Conservation (phyloP, 2,113 vertebrate species). For the Oplegnathus fasciatus region DNA sequence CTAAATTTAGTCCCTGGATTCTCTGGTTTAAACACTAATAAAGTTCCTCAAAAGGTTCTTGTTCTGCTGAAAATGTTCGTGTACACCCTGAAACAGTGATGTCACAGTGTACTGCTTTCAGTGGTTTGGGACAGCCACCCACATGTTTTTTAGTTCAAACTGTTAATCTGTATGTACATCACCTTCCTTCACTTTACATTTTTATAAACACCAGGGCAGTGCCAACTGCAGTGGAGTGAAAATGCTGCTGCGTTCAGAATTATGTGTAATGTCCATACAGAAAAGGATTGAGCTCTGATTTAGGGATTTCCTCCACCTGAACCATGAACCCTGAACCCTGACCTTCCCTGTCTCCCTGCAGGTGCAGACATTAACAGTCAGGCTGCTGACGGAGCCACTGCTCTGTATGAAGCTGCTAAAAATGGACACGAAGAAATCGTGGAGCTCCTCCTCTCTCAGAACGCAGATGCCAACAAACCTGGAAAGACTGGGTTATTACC, state of each 20-base stretch:
- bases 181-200: too few relatives aligned
- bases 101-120: too few relatives aligned
- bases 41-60: background rate
- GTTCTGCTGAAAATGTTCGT: background rate
- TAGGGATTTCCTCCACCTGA: too few relatives aligned
- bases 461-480: constrained; percentile 91
- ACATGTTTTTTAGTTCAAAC: too few relatives aligned
- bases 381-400: constrained; percentile 90
- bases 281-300: too few relatives aligned
- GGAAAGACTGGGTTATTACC: constrained; percentile 91
- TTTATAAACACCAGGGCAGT: too few relatives aligned
- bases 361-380: constrained; percentile 92
- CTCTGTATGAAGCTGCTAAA: constrained; percentile 94
- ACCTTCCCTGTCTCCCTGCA: constrained; percentile 53
- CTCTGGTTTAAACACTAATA: background rate
- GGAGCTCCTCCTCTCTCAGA: constrained; percentile 90
- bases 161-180: too few relatives aligned
- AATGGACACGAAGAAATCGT: constrained; percentile 88
- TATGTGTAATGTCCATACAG: too few relatives aligned
- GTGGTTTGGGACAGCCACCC: too few relatives aligned
- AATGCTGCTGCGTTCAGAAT: too few relatives aligned
- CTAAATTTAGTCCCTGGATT: background rate
- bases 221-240: too few relatives aligned
- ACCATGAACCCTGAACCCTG: background rate
- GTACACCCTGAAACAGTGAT: too few relatives aligned